Evolutionary conservation across 1,140 invertebrate genomes (phyloP).

Genomic region (Lasioglossum baleicum): DNA sequence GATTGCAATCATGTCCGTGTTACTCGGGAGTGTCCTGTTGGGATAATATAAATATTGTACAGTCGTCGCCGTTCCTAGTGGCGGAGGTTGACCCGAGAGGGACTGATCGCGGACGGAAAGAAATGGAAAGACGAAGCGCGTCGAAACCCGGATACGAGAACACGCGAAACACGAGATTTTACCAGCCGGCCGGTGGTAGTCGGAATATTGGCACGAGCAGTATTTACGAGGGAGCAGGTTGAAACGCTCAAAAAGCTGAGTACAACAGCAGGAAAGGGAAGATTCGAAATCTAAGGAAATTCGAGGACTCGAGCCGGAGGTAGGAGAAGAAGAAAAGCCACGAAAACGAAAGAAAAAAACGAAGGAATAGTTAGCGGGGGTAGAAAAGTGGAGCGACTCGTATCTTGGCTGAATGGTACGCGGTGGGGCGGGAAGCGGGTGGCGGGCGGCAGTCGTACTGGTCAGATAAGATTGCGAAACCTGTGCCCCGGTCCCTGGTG

Average conservation of each 20-base stretch:
- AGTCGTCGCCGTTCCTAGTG: constrained; percentile 50
- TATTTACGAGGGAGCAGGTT: too few species aligned
- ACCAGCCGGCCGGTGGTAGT: background rate
- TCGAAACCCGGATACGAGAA: background rate
- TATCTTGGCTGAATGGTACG: constrained; percentile 53
- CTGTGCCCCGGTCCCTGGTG: constrained; percentile 71
- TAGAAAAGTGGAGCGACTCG: constrained; percentile 26
- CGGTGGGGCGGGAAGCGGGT: constrained; percentile 9
- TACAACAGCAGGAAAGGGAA: too few species aligned
- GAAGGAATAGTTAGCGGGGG: constrained; percentile 22
- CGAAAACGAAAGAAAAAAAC: background rate
- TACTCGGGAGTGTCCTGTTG: constrained; percentile 75
- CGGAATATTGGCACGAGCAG: too few species aligned
- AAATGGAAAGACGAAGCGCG: too few species aligned
- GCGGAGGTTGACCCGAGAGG: constrained; percentile 48
- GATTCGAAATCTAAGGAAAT: constrained; percentile 9
- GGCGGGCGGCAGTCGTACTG: constrained; percentile 35
- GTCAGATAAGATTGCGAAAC: constrained; percentile 72
- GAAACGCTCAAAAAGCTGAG: too few species aligned
- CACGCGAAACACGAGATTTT: background rate
- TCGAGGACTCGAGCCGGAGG: background rate
- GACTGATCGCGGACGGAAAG: constrained; percentile 14
- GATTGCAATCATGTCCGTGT: constrained; percentile 78
- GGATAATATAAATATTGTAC: constrained; percentile 79
- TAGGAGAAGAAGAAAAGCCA: constrained; percentile 37